Base-by-base conservation (phyloP, 1,140 invertebrate species). In the Steinernema feltiae region DNA sequence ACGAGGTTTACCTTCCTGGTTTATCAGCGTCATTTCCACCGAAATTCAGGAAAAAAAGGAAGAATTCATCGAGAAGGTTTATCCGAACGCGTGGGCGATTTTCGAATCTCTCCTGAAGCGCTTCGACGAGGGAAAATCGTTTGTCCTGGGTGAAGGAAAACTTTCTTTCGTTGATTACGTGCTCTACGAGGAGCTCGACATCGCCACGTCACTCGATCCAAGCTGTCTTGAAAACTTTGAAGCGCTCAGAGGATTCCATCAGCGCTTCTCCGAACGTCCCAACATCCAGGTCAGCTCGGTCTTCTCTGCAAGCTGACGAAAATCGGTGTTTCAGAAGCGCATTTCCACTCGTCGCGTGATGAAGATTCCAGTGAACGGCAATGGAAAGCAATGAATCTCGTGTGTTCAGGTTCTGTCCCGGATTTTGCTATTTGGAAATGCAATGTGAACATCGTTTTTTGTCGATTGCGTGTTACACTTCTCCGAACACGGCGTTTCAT, bases 121-220 rank as follows among this genome's bases (percentile, higher is more conserved):
- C 30, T 74, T 79, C 48, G 41, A 76, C 29, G 75, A 76, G 21
- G 79, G 79, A 48, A 69, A 71, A 69, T 70, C 32, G n/a, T n/a
- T n/a, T 46, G 79, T 32, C 48, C 46, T 74, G 30, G 74, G 30
- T 32, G 76, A 77, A 69, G 72, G 74, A 27, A 78, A 87, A 85
- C 79, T 82, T 17, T 82, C 79, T 7, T 86, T 83, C 73, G 81
- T 80, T 3, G 86, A 87, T 75, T n/a, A n/a, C n/a, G n/a, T n/a
- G n/a, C n/a, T n/a, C n/a, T n/a, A n/a, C n/a, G n/a, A n/a, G n/a
- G n/a, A 86, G 0, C 75, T 87, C 31, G 86, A 87, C 75, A 81
- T 80, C 29, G 79, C 80, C 27, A 29, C 74, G n/a, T 71, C 85
- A 15, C 74, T 87, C n/a, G 70, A 78, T 24, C 80, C 86, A n/a